phyloP scores from a whole-genome alignment of 1,140 invertebrate genomes.

The Drosophila quadrilineata region DNA sequence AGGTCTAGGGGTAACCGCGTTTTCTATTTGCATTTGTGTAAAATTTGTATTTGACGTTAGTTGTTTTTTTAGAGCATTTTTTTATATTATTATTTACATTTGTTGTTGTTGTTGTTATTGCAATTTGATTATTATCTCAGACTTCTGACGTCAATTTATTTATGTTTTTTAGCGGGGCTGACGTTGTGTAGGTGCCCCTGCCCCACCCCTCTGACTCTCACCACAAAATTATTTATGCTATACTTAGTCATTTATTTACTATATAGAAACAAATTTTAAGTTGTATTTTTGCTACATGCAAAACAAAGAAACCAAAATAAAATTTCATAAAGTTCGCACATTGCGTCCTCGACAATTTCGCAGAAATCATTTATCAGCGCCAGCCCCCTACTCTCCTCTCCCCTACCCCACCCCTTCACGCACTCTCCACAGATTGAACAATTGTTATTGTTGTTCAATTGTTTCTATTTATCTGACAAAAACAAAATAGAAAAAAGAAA shows the following conservation, averaged over 20 bases:
- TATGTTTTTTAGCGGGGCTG: conserved; percentile 43
- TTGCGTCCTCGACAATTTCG: conserved; percentile 62
- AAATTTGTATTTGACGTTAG: conserved; percentile 40
- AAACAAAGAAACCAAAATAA: conserved; percentile 16
- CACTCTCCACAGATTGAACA: too few species aligned
- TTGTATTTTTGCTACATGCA: conserved; percentile 17
- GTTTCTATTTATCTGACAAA: conserved; percentile 52
- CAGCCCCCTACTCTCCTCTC: conserved; percentile 25
- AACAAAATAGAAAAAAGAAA: too few species aligned
- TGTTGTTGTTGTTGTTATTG: conserved; percentile 39
- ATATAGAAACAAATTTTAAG: conserved; percentile 48
- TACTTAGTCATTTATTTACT: conserved; percentile 43
- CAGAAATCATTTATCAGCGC: conserved; percentile 70
- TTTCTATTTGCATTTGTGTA: conserved; percentile 40
- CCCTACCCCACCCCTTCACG: too few species aligned
- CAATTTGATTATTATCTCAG: conserved; percentile 64
- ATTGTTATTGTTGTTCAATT: conserved; percentile 67
- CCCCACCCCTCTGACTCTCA: too few species aligned
- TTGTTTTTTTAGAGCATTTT: conserved; percentile 21
- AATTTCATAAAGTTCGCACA: conserved; percentile 33
- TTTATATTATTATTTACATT: conserved; percentile 28
- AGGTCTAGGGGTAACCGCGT: background rate
- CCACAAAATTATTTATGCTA: conserved; percentile 41
- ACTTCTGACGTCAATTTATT: conserved; percentile 67
- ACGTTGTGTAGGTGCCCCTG: background rate